Conservation (phyloP, 1,140 invertebrate genomes). For the Oncopodura yosiiana region DNA sequence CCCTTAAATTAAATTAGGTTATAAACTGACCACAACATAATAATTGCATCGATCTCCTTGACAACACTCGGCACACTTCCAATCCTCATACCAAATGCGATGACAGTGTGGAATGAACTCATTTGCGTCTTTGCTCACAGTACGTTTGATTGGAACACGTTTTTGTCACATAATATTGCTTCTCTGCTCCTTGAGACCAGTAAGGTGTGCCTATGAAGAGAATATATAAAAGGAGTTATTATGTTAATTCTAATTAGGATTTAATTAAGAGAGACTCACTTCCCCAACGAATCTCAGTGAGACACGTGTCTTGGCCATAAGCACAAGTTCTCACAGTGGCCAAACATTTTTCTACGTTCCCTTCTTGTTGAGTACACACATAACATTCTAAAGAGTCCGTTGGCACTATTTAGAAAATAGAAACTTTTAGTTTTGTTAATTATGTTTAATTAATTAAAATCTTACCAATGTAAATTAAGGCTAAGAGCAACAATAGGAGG, state of each 20-base stretch:
- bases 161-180: conserved; percentile 92
- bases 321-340: conserved; percentile 86
- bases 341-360: conserved; percentile 84
- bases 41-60: conserved; percentile 94
- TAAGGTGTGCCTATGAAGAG: conserved; percentile 67
- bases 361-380: conserved; percentile 83
- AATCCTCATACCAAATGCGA: conserved; percentile 95
- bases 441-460: too few species aligned
- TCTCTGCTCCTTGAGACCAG: conserved; percentile 83
- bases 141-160: conserved; percentile 68
- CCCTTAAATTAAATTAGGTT: too few species aligned
- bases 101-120: conserved; percentile 69
- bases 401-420: conserved; percentile 1
- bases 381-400: conserved; percentile 72
- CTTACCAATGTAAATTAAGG: too few species aligned
- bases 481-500: too few species aligned
- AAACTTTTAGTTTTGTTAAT: too few species aligned
- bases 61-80: conserved; percentile 95
- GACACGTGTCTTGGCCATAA: conserved; percentile 72
- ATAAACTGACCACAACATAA: conserved; percentile 84
- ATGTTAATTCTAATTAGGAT: conserved; percentile 1
- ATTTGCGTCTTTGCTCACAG: conserved; percentile 59
- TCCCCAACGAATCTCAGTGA: conserved; percentile 82
- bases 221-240: not conserved
- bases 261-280: conserved; percentile 46